These are phyloP conservation scores for Cheumatopsyche charites DNA, from an alignment of 1,140 invertebrate species.

Conservation along the genomic window DNA sequence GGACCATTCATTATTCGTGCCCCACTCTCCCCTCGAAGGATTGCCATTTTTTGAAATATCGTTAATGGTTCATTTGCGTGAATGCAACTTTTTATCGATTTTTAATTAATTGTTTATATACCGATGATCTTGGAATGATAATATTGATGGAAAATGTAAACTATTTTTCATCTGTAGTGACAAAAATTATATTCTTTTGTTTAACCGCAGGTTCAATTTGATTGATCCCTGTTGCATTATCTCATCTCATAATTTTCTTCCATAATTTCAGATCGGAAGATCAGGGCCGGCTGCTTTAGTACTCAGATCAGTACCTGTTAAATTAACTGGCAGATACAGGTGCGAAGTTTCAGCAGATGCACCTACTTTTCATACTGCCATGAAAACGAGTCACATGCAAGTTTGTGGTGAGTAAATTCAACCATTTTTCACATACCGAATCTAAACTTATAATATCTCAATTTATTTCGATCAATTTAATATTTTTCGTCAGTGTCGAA, in stretches of 20 bases:
- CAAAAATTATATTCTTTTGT: too few relatives aligned
- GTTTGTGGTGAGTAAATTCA: slow-evolving; percentile 85
- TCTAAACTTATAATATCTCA: too few relatives aligned
- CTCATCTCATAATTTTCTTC: too few relatives aligned
- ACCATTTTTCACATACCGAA: neutral
- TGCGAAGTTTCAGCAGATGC: slow-evolving; percentile 89
- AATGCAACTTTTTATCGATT: too few relatives aligned
- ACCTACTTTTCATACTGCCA: slow-evolving; percentile 83
- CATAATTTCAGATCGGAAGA: slow-evolving; percentile 71
- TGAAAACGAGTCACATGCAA: slow-evolving; percentile 79
- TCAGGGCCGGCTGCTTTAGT: slow-evolving; percentile 78
- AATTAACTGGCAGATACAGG: slow-evolving; percentile 78
- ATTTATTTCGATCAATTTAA: too few relatives aligned
- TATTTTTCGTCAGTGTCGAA: too few relatives aligned
- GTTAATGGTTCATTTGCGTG: slow-evolving; percentile 11
- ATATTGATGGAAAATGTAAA: neutral
- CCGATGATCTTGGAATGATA: neutral
- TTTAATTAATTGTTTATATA: neutral
- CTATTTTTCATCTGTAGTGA: too few relatives aligned
- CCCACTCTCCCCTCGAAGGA: neutral
- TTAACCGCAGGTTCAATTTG: too few relatives aligned
- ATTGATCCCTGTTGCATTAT: too few relatives aligned
- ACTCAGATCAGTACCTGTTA: slow-evolving; percentile 73
- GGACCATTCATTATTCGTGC: slow-evolving; percentile 11
- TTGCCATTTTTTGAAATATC: slow-evolving; percentile 15